Percentiles rank a stretch among this genome's conserved stretches.
These are phyloP conservation scores for Apostichopus parvimensis DNA, from an alignment of 35 echinoderm and acorn worm species.

Conservation along the genomic window DNA sequence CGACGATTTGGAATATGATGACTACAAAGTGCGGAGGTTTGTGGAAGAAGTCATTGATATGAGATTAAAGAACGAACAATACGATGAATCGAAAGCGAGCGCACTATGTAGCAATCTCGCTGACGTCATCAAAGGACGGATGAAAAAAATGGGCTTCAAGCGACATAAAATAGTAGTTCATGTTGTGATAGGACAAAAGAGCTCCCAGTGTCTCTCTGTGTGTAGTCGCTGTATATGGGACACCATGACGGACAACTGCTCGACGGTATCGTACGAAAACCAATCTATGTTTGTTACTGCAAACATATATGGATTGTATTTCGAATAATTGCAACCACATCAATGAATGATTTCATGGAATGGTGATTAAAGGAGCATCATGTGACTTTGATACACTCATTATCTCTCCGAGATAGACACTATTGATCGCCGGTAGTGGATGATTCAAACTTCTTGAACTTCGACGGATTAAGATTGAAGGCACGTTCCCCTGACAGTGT, in stretches of 20 bases:
- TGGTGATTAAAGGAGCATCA: too few relatives aligned
- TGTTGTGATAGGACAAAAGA: constrained; percentile 68
- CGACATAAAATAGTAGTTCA: constrained; percentile 84
- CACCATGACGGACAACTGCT: constrained; percentile 63
- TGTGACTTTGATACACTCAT: too few relatives aligned
- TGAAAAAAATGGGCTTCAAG: constrained; percentile 79
- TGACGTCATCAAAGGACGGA: constrained; percentile 78
- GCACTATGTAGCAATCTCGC: constrained; percentile 66
- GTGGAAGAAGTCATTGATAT: constrained; percentile 64
- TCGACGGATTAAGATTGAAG: too few relatives aligned
- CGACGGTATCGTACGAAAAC: constrained; percentile 71
- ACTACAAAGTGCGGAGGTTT: constrained; percentile 62
- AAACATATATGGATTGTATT: constrained; percentile 78
- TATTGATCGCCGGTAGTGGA: too few relatives aligned
- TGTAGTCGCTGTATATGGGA: constrained; percentile 81
- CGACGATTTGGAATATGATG: constrained; percentile 51
- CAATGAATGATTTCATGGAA: too few relatives aligned
- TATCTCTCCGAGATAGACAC: too few relatives aligned
- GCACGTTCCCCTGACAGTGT: too few relatives aligned
- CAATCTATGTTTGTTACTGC: constrained; percentile 68
- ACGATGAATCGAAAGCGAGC: constrained; percentile 55
- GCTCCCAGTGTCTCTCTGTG: constrained; percentile 56
- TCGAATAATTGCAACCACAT: constrained; percentile 15
- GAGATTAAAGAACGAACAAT: constrained; percentile 68
- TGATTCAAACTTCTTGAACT: too few relatives aligned